A percentile compares a stretch with the other conserved stretches of the same genome.
phyloP scores from a whole-genome alignment of 2,888 invertebrate species.

The Cataglyphis altisquamis region DNA sequence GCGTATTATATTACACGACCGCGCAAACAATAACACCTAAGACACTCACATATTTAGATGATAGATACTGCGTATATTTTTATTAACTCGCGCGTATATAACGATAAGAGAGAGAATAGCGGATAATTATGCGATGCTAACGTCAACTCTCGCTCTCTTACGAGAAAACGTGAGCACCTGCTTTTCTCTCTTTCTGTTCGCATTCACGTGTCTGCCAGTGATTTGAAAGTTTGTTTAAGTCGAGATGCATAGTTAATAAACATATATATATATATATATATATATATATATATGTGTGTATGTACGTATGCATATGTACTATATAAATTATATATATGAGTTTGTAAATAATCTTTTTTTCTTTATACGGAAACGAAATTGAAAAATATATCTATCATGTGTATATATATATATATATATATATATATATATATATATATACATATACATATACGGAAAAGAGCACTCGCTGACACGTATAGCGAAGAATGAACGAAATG shows the following conservation, averaged over 20 bases:
- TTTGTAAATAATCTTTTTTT: constrained; percentile 74
- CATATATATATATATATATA: constrained; percentile 61
- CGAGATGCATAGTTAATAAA: constrained; percentile 41
- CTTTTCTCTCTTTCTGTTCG: constrained; percentile 57
- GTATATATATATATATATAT: constrained; percentile 48
- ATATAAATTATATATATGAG: constrained; percentile 57
- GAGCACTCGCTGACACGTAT: constrained; percentile 62
- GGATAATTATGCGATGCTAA: constrained; percentile 15
- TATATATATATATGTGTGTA: constrained; percentile 62
- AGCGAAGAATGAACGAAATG: constrained; percentile 35
- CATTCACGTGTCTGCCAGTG: constrained; percentile 83
- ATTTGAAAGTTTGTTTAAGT: constrained; percentile 79
- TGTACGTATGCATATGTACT: constrained; percentile 66
- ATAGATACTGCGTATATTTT: constrained; percentile 73
- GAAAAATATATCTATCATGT: constrained; percentile 40
- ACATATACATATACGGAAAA: constrained; percentile 10
- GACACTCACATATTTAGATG: constrained; percentile 49
- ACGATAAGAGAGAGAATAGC: constrained; percentile 32
- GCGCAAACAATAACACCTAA: constrained; percentile 68
- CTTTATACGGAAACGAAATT: constrained; percentile 60
- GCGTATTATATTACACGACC: constrained; percentile 72
- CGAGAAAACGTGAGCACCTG: constrained; percentile 5
- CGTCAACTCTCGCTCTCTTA: not conserved
- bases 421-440: constrained; percentile 39
- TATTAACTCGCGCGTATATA: constrained; percentile 72